phyloP scores from a whole-genome alignment of 1,140 invertebrate genomes.

The Zaprionus capensis region DNA sequence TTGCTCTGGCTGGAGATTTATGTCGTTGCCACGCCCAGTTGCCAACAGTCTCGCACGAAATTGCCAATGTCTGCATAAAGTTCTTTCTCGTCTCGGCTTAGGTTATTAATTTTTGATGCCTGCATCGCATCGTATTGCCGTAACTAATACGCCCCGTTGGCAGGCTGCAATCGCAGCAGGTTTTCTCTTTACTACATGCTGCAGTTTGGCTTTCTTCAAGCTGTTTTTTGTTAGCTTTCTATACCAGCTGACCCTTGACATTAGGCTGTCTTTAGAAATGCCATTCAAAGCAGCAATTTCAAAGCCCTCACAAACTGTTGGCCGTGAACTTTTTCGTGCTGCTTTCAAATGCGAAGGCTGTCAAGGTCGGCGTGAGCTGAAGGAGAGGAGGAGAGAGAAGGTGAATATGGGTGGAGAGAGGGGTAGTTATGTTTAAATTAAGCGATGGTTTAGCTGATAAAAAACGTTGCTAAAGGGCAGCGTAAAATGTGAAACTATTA shows the following conservation, averaged over 20 bases:
- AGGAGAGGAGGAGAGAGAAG: neutral
- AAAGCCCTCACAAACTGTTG: constrained; percentile 15
- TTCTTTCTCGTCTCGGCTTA: neutral
- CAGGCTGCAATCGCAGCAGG: constrained; percentile 9
- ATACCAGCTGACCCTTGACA: constrained; percentile 47
- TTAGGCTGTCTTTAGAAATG: constrained; percentile 21
- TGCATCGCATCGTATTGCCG: neutral
- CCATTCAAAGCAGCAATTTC: constrained; percentile 49
- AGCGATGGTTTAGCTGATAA: constrained; percentile 8
- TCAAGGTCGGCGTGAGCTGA: constrained; percentile 2
- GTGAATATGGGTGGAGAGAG: neutral
- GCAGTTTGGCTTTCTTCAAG: neutral
- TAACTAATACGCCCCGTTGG: constrained; percentile 27
- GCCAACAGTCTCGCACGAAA: neutral
- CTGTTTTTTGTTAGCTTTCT: neutral
- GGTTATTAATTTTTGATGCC: constrained; percentile 37
- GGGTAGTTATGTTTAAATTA: constrained; percentile 15
- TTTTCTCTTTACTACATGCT: neutral
- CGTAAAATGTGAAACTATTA: constrained; percentile 32
- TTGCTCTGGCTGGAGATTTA: constrained; percentile 2
- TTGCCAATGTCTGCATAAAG: constrained; percentile 26
- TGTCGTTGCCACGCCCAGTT: constrained; percentile 16
- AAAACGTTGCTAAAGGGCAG: constrained; percentile 5
- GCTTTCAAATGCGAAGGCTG: constrained; percentile 36
- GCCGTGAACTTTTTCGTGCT: constrained; percentile 31